Base-by-base conservation (phyloP, 2,888 invertebrate species). In the Dasysyrphus tricinctus region DNA sequence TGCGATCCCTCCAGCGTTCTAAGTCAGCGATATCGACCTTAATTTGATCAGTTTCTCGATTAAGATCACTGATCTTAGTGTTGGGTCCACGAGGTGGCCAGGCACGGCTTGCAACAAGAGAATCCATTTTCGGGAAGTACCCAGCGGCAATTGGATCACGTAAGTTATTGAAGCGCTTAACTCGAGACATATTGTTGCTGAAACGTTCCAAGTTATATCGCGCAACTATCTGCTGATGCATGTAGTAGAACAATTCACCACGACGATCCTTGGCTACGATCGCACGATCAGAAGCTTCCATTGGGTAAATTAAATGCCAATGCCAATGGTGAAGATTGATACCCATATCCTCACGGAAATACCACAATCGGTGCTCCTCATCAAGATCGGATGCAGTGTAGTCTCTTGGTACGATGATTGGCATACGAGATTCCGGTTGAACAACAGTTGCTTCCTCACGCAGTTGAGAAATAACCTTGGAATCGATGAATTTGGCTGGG, bases 91-190 rank as follows among this genome's bases (percentile, higher is more conserved):
- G 94, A 0, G 96, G 94, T 0, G 97, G 96, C 96, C 96, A 97
- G 3, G 95, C 93, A 0, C 96, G 93, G 89, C 96, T 96, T 32
- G 97, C 94, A 5, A 97, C 95, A 88, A 95, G 93, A 2, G 96
- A 96, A 92, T 97, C 96, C 90, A 97, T 93, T 92, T 97, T 97
- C 6, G 97, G 96, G 93, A 97, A 97, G 92, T 97, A 97, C 0
- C 95, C 97, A 91, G 97, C 97, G 0, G 92, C 91, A 88, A 97
- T 96, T 14, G 96, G 95, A 4, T 94, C 94, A 1, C 95, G 93
- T 92, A 96, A 94, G 91, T 96, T 94, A 88, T 94, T 94, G 88
- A 94, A 94, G 0, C 95, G 94, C 34, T 92, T 93, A 2, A 95
- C 95, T 0, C 96, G 94, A 0, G 93, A 90, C 89, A 97, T 90